Conservation (phyloP, 1,140 invertebrate genomes). For the Atopsyche davidsoni region DNA sequence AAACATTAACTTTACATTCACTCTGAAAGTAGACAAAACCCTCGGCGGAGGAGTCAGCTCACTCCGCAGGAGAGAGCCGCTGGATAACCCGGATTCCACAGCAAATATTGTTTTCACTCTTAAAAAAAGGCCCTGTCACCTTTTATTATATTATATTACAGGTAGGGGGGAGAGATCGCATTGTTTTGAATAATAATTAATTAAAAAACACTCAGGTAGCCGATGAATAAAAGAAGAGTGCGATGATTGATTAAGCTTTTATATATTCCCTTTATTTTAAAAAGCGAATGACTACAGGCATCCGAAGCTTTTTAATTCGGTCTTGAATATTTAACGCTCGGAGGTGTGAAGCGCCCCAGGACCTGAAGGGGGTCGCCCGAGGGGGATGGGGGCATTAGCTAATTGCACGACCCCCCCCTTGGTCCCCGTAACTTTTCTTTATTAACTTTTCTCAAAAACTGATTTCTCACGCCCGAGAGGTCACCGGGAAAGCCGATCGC, state of each 20-base stretch:
- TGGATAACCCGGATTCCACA: too few species aligned
- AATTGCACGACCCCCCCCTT: conserved; percentile 14
- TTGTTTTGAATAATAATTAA: conserved; percentile 25
- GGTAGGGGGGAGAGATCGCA: too few species aligned
- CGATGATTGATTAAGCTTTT: conserved; percentile 31
- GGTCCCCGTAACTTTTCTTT: conserved; percentile 8
- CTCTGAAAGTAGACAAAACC: too few species aligned
- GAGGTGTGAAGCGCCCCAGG: conserved; percentile 19
- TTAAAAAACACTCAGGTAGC: conserved; percentile 24
- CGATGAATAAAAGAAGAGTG: conserved; percentile 29
- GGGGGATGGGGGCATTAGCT: conserved; percentile 16
- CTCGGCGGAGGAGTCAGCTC: too few species aligned
- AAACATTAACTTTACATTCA: too few species aligned
- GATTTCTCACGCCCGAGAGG: conserved; percentile 12
- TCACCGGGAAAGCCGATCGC: too few species aligned
- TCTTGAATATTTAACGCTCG: conserved; percentile 25
- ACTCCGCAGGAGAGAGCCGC: too few species aligned
- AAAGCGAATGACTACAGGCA: conserved; percentile 27
- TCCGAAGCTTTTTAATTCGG: conserved; percentile 26
- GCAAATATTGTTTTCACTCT: too few species aligned
- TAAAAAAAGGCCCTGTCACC: too few species aligned
- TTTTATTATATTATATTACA: too few species aligned
- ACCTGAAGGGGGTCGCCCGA: too few species aligned
- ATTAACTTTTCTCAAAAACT: conserved; percentile 14
- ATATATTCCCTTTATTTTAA: conserved; percentile 30